phyloP scores from a whole-genome alignment of 53 echinoderm and acorn worm genomes.

The Holothuria leucospilota region DNA sequence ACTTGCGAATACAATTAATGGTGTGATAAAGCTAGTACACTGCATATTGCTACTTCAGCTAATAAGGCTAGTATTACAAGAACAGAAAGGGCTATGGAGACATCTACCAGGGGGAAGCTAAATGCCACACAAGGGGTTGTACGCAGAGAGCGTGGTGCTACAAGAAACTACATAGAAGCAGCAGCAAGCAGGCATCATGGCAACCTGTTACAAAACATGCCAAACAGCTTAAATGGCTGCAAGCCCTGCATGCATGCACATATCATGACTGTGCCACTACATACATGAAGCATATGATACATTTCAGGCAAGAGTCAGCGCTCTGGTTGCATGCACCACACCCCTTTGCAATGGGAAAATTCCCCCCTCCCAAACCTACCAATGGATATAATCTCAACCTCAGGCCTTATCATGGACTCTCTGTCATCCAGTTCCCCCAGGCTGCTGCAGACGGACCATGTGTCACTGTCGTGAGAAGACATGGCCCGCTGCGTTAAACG shows the following conservation, averaged over 20 bases:
- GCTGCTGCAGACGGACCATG: conserved; percentile 46
- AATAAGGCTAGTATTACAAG: no score
- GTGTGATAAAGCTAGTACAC: no score
- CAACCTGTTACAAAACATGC: neutral
- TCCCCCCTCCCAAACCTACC: conserved; percentile 32
- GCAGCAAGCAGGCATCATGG: no score
- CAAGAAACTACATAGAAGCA: no score
- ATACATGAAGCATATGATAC: no score
- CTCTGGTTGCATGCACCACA: neutral
- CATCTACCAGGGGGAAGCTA: no score
- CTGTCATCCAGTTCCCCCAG: conserved; percentile 23
- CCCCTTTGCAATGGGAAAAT: neutral
- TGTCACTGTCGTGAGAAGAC: conserved; percentile 36
- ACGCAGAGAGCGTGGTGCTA: no score
- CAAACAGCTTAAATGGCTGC: neutral
- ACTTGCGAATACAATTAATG: no score
- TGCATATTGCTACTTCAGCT: no score
- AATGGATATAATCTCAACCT: conserved; percentile 52
- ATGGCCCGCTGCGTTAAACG: conserved; percentile 14
- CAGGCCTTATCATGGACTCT: conserved; percentile 26
- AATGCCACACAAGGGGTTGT: no score
- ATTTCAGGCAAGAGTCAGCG: no score
- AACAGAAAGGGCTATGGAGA: no score
- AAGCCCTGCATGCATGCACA: neutral
- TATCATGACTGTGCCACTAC: neutral